These are phyloP conservation scores for Ursus arctos DNA, from an alignment of 2,113 vertebrate species.

Conservation along the genomic window DNA sequence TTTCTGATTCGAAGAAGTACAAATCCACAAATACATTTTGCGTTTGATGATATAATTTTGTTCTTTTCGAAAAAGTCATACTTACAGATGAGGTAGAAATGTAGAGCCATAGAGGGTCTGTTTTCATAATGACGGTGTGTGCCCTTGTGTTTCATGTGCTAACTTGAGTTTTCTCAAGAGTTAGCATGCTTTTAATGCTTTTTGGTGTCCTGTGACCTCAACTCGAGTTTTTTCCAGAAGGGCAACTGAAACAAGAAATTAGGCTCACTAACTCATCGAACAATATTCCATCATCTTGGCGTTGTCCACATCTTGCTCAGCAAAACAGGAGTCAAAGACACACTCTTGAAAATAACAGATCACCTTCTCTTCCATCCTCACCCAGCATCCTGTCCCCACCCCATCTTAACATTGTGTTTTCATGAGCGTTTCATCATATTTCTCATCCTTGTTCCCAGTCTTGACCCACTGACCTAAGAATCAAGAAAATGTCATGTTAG, in stretches of 20 bases:
- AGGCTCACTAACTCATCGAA: background rate
- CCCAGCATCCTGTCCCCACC: slow-evolving; percentile 50
- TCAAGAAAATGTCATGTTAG: slow-evolving; percentile 89
- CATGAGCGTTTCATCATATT: slow-evolving; percentile 79
- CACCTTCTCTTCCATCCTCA: slow-evolving; percentile 56
- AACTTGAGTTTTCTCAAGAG: slow-evolving; percentile 12
- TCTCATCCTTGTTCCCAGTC: slow-evolving; percentile 86
- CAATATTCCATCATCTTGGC: background rate
- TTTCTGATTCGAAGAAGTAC: slow-evolving; percentile 23
- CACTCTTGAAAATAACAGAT: slow-evolving; percentile 18
- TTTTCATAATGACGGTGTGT: background rate
- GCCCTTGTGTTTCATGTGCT: background rate
- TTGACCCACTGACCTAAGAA: slow-evolving; percentile 89
- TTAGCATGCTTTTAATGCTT: background rate
- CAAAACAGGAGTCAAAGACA: slow-evolving; percentile 55
- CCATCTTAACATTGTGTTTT: slow-evolving; percentile 62
- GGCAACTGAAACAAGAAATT: background rate
- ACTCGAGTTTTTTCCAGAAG: background rate
- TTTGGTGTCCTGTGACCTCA: background rate
- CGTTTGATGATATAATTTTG: slow-evolving; percentile 10
- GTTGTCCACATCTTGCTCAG: slow-evolving; percentile 61
- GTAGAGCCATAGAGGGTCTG: background rate
- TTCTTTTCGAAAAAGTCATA: background rate
- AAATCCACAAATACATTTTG: background rate
- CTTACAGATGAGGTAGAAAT: slow-evolving; percentile 4